Evolutionary conservation across 1,140 invertebrate species (phyloP), one percentile per base, ranked within the genome.

Genomic region (Drosophila subobscura): DNA sequence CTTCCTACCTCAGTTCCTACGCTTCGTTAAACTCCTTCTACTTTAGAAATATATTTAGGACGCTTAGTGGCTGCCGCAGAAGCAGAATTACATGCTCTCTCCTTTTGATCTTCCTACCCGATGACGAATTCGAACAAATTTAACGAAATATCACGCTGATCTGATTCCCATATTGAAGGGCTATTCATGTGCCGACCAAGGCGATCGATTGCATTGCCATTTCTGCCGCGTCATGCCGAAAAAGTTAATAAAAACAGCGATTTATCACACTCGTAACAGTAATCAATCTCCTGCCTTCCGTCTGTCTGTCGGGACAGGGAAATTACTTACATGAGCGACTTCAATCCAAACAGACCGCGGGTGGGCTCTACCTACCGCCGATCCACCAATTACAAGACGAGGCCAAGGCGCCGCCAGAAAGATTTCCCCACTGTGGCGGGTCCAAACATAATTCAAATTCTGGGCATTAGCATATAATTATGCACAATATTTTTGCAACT

Each of bases 191-290:
- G 74, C 70, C 57, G 50, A 60, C 65, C 44, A 59, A 50, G 41
- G 3, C 7, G 7, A 10, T 25, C 22, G 47, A 12, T 23, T 40
- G 45, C 57, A 49, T n/a, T 41, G n/a, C 41, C 40, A 49, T 51
- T 73, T 78, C 46, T 46, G 86, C 78, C 37, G 49, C 54, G 74
- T 90, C 86, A 90, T 90, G 72, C 64, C 76, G 65, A 90, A 84
- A 89, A 90, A 90, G 80, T 90, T 90, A 90, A 89, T 89, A 77
- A 90, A 90, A 83, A 86, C 86, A 90, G 80, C 79, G 88, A 90
- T 90, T 90, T 90, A 90, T 90, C 86, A 90, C 86, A 90, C 86
- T 90, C 86, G 59, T 79, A 74, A 90, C 76, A 85, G 63, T 90
- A 81, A 84, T 80, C 80, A 79, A 88, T 88, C 64, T 73, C 71